These are phyloP conservation scores for Agrotis puta DNA, from an alignment of 2,888 invertebrate genomes.

Conservation along the genomic window DNA sequence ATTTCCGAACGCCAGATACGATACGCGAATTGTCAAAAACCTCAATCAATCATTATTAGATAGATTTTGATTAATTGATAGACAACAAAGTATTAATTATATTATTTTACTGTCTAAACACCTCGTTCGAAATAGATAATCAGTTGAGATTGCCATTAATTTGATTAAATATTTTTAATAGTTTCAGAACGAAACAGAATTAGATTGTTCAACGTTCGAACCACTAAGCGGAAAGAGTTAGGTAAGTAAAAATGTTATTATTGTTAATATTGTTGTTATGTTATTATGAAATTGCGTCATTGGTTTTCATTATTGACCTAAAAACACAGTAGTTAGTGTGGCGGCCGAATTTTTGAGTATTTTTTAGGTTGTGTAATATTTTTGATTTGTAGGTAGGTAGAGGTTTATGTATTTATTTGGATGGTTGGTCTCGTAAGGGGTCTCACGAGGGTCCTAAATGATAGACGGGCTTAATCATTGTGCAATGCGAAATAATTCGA, in stretches of 20 bases:
- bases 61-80: neutral
- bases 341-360: conserved; percentile 7
- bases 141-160: neutral
- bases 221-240: conserved; percentile 49
- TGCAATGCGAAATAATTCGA: too few species aligned
- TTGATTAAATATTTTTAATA: too few species aligned
- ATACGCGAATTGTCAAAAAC: neutral
- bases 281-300: conserved; percentile 23
- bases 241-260: conserved; percentile 44
- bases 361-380: neutral
- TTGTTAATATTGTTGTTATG: conserved; percentile 22
- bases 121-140: neutral
- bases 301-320: conserved; percentile 24
- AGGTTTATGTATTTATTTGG: too few species aligned
- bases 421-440: neutral
- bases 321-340: conserved; percentile 8
- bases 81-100: neutral
- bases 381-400: neutral
- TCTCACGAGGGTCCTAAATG: neutral
- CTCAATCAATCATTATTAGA: neutral
- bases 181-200: conserved; percentile 57
- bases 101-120: too few species aligned
- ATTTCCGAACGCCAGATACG: conserved; percentile 18
- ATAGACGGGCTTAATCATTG: too few species aligned
- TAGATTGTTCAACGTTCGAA: conserved; percentile 56